Evolutionary conservation across 2,888 invertebrate species (phyloP).

Genomic region (Oligia fasciuncula): DNA sequence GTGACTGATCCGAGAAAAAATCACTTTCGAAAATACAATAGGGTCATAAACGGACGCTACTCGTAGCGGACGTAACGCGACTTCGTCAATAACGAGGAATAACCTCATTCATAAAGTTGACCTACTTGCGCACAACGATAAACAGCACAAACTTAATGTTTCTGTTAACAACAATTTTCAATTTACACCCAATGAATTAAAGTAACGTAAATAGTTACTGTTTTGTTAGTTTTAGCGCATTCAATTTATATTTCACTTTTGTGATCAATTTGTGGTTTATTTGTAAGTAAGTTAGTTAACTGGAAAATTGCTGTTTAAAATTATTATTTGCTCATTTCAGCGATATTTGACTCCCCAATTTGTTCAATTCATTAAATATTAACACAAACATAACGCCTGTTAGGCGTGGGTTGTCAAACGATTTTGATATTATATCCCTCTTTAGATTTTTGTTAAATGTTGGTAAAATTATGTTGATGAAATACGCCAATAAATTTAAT

Average conservation of each 20-base stretch:
- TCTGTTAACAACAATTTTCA: constrained; percentile 15
- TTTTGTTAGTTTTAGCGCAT: constrained; percentile 26
- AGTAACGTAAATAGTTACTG: constrained; percentile 3
- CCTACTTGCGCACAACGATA: constrained; percentile 9
- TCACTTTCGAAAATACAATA: too few species aligned
- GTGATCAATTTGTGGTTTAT: constrained; percentile 45
- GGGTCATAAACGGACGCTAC: too few species aligned
- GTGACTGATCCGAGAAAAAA: too few species aligned
- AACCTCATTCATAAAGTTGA: constrained; percentile 24
- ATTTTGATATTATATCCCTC: not conserved
- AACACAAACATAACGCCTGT: constrained; percentile 6
- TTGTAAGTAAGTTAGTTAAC: constrained; percentile 20
- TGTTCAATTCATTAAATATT: constrained; percentile 29
- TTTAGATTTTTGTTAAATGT: constrained; percentile 5
- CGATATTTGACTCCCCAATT: constrained; percentile 39
- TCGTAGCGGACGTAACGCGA: too few species aligned
- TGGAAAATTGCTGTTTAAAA: constrained; percentile 33
- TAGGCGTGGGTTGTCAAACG: not conserved
- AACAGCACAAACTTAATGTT: constrained; percentile 5
- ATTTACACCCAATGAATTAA: constrained; percentile 28
- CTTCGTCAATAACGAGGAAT: too few species aligned
- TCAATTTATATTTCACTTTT: constrained; percentile 33
- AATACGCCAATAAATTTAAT: not conserved
- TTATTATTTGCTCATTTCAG: constrained; percentile 36
- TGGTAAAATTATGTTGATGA: not conserved